Evolutionary conservation across 2,797 vertebrate genomes (phyloP).

Genomic region (Peromyscus nudipes): DNA sequence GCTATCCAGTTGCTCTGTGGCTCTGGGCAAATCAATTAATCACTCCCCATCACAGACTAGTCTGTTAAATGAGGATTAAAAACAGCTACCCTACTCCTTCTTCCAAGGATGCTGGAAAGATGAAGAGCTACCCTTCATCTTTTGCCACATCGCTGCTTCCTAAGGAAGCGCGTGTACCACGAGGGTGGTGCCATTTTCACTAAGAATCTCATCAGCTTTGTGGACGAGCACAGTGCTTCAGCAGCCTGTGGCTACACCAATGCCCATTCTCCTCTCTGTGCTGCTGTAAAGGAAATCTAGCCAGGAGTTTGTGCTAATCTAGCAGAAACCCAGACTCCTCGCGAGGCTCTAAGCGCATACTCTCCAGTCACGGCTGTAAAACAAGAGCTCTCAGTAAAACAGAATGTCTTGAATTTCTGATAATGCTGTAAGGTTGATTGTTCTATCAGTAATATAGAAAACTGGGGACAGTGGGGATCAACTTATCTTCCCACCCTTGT

Average conservation of each 20-base stretch:
- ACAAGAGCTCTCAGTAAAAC: neutral
- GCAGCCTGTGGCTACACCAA: neutral
- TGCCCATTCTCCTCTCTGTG: neutral
- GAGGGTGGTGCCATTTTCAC: neutral
- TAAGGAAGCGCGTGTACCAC: neutral
- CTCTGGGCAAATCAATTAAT: neutral
- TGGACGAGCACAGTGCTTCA: neutral
- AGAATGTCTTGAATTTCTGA: constrained; percentile 3
- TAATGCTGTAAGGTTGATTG: neutral
- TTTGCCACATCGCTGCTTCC: neutral
- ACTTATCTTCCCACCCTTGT: neutral
- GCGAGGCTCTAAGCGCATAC: neutral
- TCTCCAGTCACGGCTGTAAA: neutral
- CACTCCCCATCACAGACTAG: neutral
- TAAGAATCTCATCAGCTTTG: neutral
- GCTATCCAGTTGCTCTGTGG: neutral
- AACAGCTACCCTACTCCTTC: neutral
- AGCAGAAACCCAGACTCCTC: neutral
- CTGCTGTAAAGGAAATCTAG: neutral
- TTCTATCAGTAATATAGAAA: neutral
- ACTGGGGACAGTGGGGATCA: neutral
- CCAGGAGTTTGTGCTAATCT: neutral
- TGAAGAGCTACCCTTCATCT: neutral
- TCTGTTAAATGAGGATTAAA: constrained; percentile 23
- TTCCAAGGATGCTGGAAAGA: neutral